Conservation (phyloP, 2,113 vertebrate genomes). For the Micromys minutus region DNA sequence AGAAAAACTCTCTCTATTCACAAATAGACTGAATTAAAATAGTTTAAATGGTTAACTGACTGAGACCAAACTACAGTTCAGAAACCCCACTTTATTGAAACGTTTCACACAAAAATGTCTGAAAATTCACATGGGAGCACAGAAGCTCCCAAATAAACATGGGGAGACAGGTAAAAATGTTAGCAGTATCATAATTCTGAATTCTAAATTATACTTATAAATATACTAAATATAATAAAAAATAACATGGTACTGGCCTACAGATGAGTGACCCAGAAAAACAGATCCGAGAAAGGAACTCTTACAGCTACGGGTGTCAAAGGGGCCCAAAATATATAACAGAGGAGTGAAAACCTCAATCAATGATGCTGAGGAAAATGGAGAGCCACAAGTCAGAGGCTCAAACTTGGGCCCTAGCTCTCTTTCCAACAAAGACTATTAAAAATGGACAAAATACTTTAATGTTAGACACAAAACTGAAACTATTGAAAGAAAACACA, state of each 20-base stretch:
- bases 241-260: not conserved
- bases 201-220: not conserved
- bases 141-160: not conserved
- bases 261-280: not conserved
- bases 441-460: not conserved
- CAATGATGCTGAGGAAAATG: not conserved
- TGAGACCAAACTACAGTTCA: not conserved
- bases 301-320: not conserved
- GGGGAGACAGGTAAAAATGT: not conserved
- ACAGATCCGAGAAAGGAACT: not conserved
- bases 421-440: not conserved
- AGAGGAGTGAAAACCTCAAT: not conserved
- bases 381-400: not conserved
- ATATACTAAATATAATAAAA: not conserved
- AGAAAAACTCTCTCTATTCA: not conserved
- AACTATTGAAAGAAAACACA: not conserved
- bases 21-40: not conserved
- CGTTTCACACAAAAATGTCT: not conserved
- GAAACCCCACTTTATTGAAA: not conserved
- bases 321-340: not conserved
- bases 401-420: not conserved
- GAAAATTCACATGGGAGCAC: not conserved
- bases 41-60: not conserved
- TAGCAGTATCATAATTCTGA: not conserved
- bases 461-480: not conserved